phyloP scores from a whole-genome alignment of 2,888 invertebrate genomes.

The Megaustenia siamemsis region DNA sequence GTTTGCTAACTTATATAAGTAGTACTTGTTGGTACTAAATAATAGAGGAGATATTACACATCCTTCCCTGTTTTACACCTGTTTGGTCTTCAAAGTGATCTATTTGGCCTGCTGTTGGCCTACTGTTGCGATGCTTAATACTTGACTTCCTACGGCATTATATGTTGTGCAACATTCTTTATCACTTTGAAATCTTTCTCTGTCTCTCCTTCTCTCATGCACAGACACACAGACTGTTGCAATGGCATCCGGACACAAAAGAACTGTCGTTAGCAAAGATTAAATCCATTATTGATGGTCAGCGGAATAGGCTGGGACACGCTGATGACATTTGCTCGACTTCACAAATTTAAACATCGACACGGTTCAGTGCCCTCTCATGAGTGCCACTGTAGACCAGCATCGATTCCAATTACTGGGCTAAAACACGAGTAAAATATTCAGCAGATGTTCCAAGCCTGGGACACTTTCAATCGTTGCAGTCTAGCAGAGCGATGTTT shows the following conservation, averaged over 20 bases:
- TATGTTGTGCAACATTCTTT: too few species aligned
- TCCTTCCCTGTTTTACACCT: too few species aligned
- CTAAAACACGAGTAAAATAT: slow-evolving; percentile 16
- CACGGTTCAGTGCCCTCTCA: neutral
- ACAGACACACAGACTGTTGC: neutral
- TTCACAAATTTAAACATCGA: neutral
- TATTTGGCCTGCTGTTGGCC: too few species aligned
- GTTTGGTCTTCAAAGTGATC: too few species aligned
- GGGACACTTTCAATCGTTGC: neutral
- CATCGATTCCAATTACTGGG: slow-evolving; percentile 10
- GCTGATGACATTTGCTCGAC: neutral
- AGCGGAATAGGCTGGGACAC: neutral
- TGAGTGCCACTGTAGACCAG: neutral
- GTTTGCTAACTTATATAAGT: too few species aligned
- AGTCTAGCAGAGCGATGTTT: neutral
- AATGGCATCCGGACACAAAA: neutral
- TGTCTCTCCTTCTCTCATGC: too few species aligned
- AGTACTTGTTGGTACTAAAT: too few species aligned
- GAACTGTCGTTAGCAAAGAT: neutral
- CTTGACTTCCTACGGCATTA: too few species aligned
- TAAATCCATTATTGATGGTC: slow-evolving; percentile 20
- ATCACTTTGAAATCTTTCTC: too few species aligned
- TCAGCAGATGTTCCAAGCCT: neutral
- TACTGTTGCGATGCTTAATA: too few species aligned
- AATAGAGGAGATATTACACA: too few species aligned